Base-by-base conservation (phyloP, 2,888 invertebrate genomes). In the Diploptera punctata region DNA sequence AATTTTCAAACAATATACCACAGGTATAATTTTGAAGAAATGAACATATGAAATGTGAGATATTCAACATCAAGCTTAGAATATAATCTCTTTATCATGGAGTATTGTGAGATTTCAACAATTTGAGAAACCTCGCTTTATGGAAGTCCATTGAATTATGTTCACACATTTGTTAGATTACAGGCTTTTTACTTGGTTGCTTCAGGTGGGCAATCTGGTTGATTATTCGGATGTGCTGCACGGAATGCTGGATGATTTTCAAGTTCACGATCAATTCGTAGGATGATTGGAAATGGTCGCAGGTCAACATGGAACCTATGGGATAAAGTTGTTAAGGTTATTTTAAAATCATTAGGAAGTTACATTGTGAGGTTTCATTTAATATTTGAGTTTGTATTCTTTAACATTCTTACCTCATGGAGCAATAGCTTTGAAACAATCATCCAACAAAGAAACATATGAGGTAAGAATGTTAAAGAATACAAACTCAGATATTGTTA, bases 151-250 rank as follows among this genome's bases (percentile, higher is more conserved):
- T 24, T 65, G 29, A 65, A 65, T 33, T 33, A 65, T 29, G 47
- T 13, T 65, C 65, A 65, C 47, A 47, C 26, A 29, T 57, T 52
- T 52, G 16, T 29, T 29, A 13, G 26, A 3, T n/a, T 16, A 7
- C n/a, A 65, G 18, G n/a, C 65, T 19, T 29, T n/a, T 87, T 89
- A 91, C 87, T 93, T 92, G 81, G 92, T 91, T 78, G 90, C 90
- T 82, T 94, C 94, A 7, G 93, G 94, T 54, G 98, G 98, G 82
- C 96, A 96, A 85, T 99, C 99, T 3, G 97, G 97, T 86, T 98
- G 98, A 79, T 90, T 90, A 77, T 92, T 92, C 49, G 97, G 96
- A 85, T 97, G 95, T 49, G 97, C 95, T 31, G 92, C 93, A 76
- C 94, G 89, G 85, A 98, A 97, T 3, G 95, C 95, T 18, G 95